These are phyloP conservation scores for Actenoides lindsayi DNA, from an alignment of 2,113 vertebrate genomes.

Conservation along the genomic window DNA sequence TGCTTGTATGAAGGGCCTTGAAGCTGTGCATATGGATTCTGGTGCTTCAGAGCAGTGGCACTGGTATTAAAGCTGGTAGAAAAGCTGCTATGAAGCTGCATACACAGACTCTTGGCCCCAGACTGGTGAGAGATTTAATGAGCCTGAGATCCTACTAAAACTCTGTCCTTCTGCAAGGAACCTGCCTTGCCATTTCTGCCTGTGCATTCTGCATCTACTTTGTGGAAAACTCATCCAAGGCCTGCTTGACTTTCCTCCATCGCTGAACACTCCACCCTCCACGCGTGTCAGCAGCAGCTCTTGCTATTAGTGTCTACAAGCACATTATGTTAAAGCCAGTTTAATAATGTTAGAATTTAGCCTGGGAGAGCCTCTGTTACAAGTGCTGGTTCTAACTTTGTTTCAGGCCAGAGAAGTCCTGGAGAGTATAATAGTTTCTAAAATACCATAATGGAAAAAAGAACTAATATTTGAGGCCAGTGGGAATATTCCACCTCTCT, in stretches of 20 bases:
- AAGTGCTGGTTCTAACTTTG: not conserved
- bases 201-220: not conserved
- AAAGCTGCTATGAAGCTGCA: not conserved
- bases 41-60: not conserved
- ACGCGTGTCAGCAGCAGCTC: not conserved
- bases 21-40: not conserved
- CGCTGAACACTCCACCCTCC: not conserved
- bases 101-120: not conserved
- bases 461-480: conserved; percentile 33
- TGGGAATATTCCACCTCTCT: conserved; percentile 34
- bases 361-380: not conserved
- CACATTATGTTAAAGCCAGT: not conserved
- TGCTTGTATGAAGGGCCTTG: not conserved
- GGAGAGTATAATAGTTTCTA: conserved; percentile 16
- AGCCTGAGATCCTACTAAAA: not conserved
- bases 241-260: not conserved
- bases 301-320: not conserved
- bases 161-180: not conserved
- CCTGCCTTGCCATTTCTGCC: not conserved
- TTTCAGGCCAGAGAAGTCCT: conserved; percentile 29
- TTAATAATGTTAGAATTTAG: not conserved
- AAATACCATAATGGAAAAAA: conserved; percentile 50
- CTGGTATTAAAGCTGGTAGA: not conserved
- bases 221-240: not conserved
- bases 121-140: not conserved